These are phyloP conservation scores for Tinamus guttatus DNA, from an alignment of 2,113 vertebrate species.

Conservation along the genomic window DNA sequence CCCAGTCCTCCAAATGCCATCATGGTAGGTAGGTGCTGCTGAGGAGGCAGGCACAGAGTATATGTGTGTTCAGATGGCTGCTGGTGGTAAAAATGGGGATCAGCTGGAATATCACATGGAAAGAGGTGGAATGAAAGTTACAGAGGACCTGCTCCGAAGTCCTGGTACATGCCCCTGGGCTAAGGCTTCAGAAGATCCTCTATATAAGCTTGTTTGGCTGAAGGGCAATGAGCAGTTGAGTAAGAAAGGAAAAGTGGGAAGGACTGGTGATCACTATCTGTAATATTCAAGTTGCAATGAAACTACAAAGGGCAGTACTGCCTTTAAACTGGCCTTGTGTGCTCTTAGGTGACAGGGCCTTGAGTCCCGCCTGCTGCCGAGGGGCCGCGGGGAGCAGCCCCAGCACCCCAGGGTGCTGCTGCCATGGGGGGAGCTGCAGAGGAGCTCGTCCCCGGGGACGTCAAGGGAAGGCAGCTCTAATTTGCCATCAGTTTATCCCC, in stretches of 20 bases:
- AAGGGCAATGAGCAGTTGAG: not conserved
- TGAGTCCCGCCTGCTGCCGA: constrained; percentile 40
- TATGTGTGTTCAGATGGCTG: not conserved
- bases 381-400: constrained; percentile 10
- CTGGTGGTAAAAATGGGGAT: not conserved
- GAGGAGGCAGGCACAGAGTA: not conserved
- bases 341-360: not conserved
- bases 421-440: not conserved
- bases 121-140: not conserved
- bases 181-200: not conserved
- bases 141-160: not conserved
- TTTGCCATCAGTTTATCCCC: not conserved
- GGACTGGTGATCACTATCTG: not conserved
- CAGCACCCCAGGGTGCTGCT: constrained; percentile 30
- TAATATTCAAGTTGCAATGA: not conserved
- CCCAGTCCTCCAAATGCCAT: not conserved
- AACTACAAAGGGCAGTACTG: not conserved
- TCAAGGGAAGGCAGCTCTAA: constrained; percentile 10
- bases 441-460: constrained; percentile 6
- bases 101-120: not conserved
- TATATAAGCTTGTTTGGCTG: not conserved
- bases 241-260: not conserved
- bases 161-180: not conserved
- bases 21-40: not conserved
- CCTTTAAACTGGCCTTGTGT: not conserved